Conservation (phyloP, 53 echinoderm and acorn worm species). For the Henricia sp. region DNA sequence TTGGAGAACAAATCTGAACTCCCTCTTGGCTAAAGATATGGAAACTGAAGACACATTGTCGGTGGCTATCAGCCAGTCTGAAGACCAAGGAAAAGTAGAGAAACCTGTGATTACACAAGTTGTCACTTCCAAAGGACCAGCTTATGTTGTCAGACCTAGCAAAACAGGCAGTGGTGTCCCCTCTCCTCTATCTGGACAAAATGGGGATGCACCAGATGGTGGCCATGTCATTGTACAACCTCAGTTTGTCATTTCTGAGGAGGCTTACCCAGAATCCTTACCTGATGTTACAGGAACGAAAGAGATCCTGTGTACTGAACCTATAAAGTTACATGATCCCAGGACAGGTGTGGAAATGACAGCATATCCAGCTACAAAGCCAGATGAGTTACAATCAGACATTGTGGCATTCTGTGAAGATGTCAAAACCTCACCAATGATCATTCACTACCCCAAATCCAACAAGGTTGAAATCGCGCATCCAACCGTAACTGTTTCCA, state of each 20-base stretch:
- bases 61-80: neutral
- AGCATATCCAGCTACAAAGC: slow-evolving; percentile 67
- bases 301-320: slow-evolving; percentile 10
- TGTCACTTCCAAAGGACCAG: slow-evolving; percentile 82
- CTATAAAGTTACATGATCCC: slow-evolving; percentile 65
- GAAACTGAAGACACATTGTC: neutral
- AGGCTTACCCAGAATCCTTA: slow-evolving; percentile 18
- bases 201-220: slow-evolving; percentile 42
- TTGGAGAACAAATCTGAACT: slow-evolving; percentile 32
- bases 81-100: neutral
- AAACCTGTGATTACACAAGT: slow-evolving; percentile 67
- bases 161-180: slow-evolving; percentile 19
- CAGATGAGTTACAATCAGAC: slow-evolving; percentile 55
- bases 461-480: slow-evolving; percentile 40
- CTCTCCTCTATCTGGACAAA: slow-evolving; percentile 12
- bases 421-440: slow-evolving; percentile 8
- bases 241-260: slow-evolving; percentile 34
- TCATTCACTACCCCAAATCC: slow-evolving; percentile 44
- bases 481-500: slow-evolving; percentile 19
- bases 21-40: slow-evolving; percentile 32
- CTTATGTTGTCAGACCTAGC: slow-evolving; percentile 72
- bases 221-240: neutral
- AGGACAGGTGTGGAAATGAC: slow-evolving; percentile 69
- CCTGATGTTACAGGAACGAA: slow-evolving; percentile 53
- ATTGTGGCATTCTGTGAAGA: slow-evolving; percentile 54